Conservation (phyloP, 2,888 invertebrate species). For the Melieria crassipennis region DNA sequence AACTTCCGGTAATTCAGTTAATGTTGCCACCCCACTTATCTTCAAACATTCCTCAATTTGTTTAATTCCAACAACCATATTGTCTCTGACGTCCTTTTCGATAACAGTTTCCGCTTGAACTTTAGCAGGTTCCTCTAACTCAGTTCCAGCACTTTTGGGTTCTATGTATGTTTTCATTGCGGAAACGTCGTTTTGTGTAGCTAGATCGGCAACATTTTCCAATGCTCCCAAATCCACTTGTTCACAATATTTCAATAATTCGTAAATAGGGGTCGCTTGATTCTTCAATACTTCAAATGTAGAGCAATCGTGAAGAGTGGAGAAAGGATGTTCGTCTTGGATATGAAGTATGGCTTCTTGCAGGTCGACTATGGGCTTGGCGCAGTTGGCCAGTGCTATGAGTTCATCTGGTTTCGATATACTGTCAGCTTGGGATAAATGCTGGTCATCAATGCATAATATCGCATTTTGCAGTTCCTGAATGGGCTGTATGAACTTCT, state of each 20-base stretch:
- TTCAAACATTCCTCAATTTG: constrained; percentile 59
- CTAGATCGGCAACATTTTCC: constrained; percentile 69
- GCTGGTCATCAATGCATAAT: constrained; percentile 58
- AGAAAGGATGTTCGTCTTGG: constrained; percentile 46
- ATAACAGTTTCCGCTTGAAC: constrained; percentile 42
- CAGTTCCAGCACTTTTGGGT: constrained; percentile 28
- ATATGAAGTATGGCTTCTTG: constrained; percentile 51
- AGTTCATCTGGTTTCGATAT: constrained; percentile 43
- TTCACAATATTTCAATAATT: constrained; percentile 55
- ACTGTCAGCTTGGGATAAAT: constrained; percentile 47
- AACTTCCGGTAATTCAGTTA: constrained; percentile 46
- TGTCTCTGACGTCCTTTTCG: constrained; percentile 43
- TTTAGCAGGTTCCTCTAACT: constrained; percentile 13
- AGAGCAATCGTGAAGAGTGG: constrained; percentile 45
- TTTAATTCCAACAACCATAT: constrained; percentile 57
- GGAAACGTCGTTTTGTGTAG: constrained; percentile 71
- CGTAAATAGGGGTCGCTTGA: constrained; percentile 46
- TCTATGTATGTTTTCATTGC: constrained; percentile 70
- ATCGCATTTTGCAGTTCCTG: constrained; percentile 60
- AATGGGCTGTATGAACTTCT: constrained; percentile 62
- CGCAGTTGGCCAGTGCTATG: constrained; percentile 43
- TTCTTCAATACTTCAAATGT: constrained; percentile 45
- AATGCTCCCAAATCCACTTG: constrained; percentile 57
- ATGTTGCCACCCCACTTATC: constrained; percentile 45
- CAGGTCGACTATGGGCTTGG: constrained; percentile 49